Evolutionary conservation across 2,888 invertebrate genomes (phyloP), one percentile per base, ranked within the genome.

Genomic region (Leptinotarsa peninsularis): DNA sequence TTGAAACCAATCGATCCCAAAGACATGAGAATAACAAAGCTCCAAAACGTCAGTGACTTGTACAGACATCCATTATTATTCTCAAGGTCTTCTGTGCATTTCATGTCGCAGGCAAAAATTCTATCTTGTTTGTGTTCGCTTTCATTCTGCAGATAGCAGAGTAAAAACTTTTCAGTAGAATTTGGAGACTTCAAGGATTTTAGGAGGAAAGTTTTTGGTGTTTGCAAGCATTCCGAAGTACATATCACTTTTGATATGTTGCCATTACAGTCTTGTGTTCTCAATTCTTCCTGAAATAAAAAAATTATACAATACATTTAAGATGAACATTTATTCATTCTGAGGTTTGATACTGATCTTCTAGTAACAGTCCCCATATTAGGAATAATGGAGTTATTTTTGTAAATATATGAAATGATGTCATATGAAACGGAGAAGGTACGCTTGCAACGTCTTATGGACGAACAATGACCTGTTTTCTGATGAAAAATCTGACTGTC

Each of bases 1-100:
- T 95, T 96, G 84, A 94, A 96, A 4, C 94, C 93, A 75, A 95
- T 93, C 3, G 93, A 94, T 49, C 95, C 95, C 1, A 94, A 79
- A 63, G 93, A 93, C 90, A 94, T 92, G 27, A 95, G 86, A 1
- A 93, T 79, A 0, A 95, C 92, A 81, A 94, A 95, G 3, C 90
- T 89, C 95, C 94, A 95, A 86, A 95, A 96, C 0, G 91, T 90
- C 0, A 88, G 82, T 0, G 93, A 91, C 76, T 88, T 88, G 82
- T 94, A 94, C 21, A 94, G 86, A 76, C 87, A 86, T 21, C 73
- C 74, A 75, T 79, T 81, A 72, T 82, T 80, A 23, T 80, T 80
- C 75, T 87, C 87, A 4, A 83, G 75, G 71, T 87, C 84, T 79
- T 87, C 83, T 3, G 76, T 78, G 73, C 87, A 88, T 15, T 79